Conservation (phyloP, 2,113 vertebrate species). For the Coryphaenoides rupestris region DNA sequence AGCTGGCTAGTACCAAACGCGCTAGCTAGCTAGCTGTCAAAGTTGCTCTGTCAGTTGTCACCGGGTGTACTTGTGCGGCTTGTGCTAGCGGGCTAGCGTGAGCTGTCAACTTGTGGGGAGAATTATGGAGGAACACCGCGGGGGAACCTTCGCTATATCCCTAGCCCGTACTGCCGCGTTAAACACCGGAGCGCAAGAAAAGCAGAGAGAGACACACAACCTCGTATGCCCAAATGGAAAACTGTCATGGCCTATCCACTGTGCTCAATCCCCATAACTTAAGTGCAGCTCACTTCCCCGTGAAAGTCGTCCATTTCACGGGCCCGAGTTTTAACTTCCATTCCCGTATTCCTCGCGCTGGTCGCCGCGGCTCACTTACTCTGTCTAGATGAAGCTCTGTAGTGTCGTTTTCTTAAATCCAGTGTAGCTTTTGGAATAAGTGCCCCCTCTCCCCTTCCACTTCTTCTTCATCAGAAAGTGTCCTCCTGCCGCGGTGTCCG, state of each 20-base stretch:
- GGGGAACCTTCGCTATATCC: constrained; percentile 9
- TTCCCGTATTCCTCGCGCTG: constrained; percentile 54
- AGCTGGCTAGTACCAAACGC: constrained; percentile 46
- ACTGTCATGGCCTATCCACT: constrained; percentile 62
- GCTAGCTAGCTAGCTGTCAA: constrained; percentile 71
- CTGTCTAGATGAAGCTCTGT: constrained; percentile 55
- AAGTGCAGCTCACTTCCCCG: constrained; percentile 61
- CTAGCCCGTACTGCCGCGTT: constrained; percentile 24
- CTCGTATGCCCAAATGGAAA: constrained; percentile 44
- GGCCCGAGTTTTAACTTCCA: constrained; percentile 74
- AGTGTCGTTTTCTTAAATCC: constrained; percentile 64
- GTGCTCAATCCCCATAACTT: constrained; percentile 67
- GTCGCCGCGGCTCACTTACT: constrained; percentile 70
- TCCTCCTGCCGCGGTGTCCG: constrained; percentile 42
- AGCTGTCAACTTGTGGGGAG: constrained; percentile 71
- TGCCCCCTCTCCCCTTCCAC: constrained; percentile 59
- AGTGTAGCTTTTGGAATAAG: constrained; percentile 66
- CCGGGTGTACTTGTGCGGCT: constrained; percentile 59
- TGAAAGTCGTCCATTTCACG: constrained; percentile 72
- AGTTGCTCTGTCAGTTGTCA: constrained; percentile 72
- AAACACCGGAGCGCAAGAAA: constrained; percentile 43
- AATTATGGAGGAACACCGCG: constrained; percentile 44
- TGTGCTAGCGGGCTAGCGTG: constrained; percentile 62
- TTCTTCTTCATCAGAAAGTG: constrained; percentile 47
- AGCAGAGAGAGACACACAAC: constrained; percentile 36